Conservation (phyloP, 2,797 vertebrate genomes). For the Falco concolor region DNA sequence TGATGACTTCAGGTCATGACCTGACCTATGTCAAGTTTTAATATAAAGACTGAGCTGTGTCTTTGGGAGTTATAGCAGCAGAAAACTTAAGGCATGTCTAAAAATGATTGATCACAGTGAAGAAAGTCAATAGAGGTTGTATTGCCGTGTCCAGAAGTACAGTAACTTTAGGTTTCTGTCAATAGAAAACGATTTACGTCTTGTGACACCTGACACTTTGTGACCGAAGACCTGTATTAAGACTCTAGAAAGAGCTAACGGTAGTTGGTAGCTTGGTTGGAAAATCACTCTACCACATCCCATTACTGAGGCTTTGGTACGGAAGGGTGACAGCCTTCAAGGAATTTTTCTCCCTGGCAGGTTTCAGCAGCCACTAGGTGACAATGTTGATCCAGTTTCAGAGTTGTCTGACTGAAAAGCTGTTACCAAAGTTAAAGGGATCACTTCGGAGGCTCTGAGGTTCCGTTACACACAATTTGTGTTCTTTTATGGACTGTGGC, state of each 20-base stretch:
- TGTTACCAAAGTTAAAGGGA: background rate
- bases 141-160: background rate
- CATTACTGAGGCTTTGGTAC: background rate
- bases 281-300: background rate
- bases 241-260: background rate
- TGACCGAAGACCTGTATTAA: background rate
- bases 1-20: background rate
- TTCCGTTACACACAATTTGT: background rate
- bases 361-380: constrained; percentile 45
- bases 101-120: background rate
- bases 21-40: background rate
- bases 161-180: background rate
- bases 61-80: background rate
- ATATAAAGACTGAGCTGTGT: background rate
- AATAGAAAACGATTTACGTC: background rate
- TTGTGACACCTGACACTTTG: background rate
- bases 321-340: background rate
- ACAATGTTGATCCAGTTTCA: constrained; percentile 30
- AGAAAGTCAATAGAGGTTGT: background rate
- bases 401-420: background rate
- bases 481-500: background rate
- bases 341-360: background rate
- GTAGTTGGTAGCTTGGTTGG: background rate
- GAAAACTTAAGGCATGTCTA: background rate
- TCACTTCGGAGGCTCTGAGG: background rate